These are phyloP conservation scores for Conopomorpha cramerella DNA, from an alignment of 1,140 invertebrate species.

Conservation along the genomic window DNA sequence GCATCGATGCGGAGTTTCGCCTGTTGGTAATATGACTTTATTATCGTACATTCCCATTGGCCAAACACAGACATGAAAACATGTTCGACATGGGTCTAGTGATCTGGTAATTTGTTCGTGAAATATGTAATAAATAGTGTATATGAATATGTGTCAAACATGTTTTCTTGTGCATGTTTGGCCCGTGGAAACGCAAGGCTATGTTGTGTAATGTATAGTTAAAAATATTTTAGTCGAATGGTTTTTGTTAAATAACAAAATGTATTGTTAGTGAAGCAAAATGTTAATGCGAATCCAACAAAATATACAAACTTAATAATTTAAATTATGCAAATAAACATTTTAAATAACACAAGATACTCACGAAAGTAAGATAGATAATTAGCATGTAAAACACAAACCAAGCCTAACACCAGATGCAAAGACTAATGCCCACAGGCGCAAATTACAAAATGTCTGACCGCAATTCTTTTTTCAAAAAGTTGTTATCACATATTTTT, in stretches of 20 bases:
- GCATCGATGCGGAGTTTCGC: slow-evolving; percentile 85
- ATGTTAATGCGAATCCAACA: too few relatives aligned
- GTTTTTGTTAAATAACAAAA: too few relatives aligned
- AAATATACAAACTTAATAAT: too few relatives aligned
- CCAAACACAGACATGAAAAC: too few relatives aligned
- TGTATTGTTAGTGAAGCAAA: too few relatives aligned
- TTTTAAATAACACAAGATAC: too few relatives aligned
- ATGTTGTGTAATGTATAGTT: background rate
- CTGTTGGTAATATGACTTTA: slow-evolving; percentile 44
- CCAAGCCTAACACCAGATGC: slow-evolving; percentile 20
- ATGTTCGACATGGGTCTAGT: too few relatives aligned
- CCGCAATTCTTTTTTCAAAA: background rate
- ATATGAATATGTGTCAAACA: background rate
- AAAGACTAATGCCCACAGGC: background rate
- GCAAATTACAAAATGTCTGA: background rate
- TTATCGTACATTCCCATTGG: too few relatives aligned
- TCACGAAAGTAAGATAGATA: too few relatives aligned
- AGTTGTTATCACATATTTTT: background rate
- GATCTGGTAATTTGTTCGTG: background rate
- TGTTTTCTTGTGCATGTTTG: background rate
- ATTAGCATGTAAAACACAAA: too few relatives aligned
- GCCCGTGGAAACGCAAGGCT: background rate
- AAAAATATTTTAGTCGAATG: too few relatives aligned
- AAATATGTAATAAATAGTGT: background rate
- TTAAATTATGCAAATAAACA: too few relatives aligned